Evolutionary conservation across 2,888 invertebrate species (phyloP).

Genomic region (Andrena trimmerana): DNA sequence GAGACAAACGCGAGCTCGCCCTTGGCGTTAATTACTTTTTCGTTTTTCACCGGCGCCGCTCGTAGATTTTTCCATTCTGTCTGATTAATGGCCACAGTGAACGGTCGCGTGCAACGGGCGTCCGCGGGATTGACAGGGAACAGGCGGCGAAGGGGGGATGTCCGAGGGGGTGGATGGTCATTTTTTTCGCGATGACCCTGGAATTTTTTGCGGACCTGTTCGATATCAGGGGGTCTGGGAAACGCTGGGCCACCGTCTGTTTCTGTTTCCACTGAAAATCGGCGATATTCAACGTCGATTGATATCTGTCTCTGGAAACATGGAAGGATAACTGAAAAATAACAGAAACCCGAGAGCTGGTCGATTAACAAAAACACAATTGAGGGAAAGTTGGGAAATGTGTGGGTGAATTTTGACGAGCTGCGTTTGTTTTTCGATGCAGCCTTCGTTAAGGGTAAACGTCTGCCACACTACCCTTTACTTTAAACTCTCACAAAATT

Average conservation of each 20-base stretch:
- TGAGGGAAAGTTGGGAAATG: no score
- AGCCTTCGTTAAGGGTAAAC: no score
- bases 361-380: no score
- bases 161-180: slow-evolving; percentile 16
- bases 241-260: not conserved
- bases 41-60: slow-evolving; percentile 30
- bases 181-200: not conserved
- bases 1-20: slow-evolving; percentile 1
- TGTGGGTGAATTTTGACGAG: no score
- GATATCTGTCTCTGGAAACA: not conserved
- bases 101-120: slow-evolving; percentile 40
- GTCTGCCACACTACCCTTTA: no score
- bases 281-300: not conserved
- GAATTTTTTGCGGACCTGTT: not conserved
- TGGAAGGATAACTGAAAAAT: not conserved
- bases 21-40: slow-evolving; percentile 58
- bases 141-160: slow-evolving; percentile 6
- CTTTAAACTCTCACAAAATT: no score
- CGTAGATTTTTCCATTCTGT: slow-evolving; percentile 43
- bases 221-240: not conserved
- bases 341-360: no score
- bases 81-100: slow-evolving; percentile 52
- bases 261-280: slow-evolving; percentile 2
- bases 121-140: slow-evolving; percentile 31
- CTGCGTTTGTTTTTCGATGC: no score